phyloP scores from a whole-genome alignment of 2,797 vertebrate species.

The Gymnoscopelus microlampas region DNA sequence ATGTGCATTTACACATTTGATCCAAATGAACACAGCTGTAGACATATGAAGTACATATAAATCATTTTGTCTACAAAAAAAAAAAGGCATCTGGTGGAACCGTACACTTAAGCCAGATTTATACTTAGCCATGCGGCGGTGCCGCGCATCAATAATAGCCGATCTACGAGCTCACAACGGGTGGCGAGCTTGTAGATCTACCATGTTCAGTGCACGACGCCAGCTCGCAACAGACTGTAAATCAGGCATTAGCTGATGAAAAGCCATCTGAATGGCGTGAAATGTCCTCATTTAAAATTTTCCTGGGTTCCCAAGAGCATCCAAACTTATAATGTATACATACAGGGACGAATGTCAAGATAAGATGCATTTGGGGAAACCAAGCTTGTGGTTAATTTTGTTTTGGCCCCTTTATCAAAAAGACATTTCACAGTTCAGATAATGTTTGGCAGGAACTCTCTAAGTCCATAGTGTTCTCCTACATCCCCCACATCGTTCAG shows the following conservation, averaged over 20 bases:
- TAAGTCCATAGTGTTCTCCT: conserved; percentile 29
- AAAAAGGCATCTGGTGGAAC: not conserved
- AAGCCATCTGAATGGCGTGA: conserved; percentile 41
- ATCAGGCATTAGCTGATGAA: not conserved
- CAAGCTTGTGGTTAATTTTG: conserved; percentile 23
- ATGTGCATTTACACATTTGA: no score
- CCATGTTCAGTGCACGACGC: no score
- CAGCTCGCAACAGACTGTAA: no score
- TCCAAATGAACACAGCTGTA: no score
- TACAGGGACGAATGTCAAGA: conserved; percentile 5
- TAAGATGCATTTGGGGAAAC: conserved; percentile 42
- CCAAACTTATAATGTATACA: not conserved
- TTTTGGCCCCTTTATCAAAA: not conserved
- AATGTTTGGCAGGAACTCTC: conserved; percentile 3
- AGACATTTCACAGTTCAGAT: conserved; percentile 1
- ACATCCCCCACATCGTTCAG: conserved; percentile 26
- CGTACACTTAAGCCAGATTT: no score
- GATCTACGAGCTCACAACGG: no score
- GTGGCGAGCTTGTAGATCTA: no score
- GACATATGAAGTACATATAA: no score
- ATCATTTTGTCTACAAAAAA: not conserved
- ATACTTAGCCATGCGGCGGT: no score
- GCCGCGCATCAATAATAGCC: no score
- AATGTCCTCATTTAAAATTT: conserved; percentile 9
- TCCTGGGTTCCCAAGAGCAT: conserved; percentile 42